Percentiles rank a stretch among this genome's conserved stretches.
phyloP scores from a whole-genome alignment of 1,140 invertebrate species.

The Camponotus vicinus region DNA sequence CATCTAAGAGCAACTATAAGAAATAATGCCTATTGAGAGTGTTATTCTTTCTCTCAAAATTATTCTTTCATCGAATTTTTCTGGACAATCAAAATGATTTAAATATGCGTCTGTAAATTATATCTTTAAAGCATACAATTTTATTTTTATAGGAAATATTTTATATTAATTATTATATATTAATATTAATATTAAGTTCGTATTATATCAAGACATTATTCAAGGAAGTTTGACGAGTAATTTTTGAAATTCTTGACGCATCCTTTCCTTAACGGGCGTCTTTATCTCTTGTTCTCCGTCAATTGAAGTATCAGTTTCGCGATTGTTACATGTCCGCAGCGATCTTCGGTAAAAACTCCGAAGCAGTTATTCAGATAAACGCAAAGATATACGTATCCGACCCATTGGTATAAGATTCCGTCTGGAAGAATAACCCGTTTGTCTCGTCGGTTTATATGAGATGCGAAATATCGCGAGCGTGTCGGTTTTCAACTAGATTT shows the following conservation, averaged over 20 bases:
- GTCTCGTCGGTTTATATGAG: slow-evolving; percentile 44
- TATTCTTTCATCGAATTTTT: neutral
- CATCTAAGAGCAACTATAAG: slow-evolving; percentile 17
- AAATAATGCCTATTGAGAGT: neutral
- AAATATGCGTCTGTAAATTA: neutral
- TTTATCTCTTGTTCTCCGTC: neutral
- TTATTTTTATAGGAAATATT: neutral
- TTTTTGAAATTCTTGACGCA: neutral
- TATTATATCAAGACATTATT: neutral
- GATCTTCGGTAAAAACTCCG: slow-evolving; percentile 12
- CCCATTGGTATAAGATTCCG: neutral
- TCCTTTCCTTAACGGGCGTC: neutral
- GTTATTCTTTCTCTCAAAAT: neutral
- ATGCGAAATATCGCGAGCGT: slow-evolving; percentile 56
- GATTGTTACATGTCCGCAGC: neutral
- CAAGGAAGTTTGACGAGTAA: neutral
- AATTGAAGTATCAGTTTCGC: neutral
- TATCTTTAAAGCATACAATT: neutral
- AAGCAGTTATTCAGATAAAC: neutral
- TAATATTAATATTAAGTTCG: too few relatives aligned
- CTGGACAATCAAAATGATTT: neutral
- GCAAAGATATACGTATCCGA: neutral
- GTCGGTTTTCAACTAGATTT: slow-evolving; percentile 53
- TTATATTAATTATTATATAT: neutral
- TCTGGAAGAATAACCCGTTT: neutral